Percentiles rank a stretch among this genome's conserved stretches.
These are phyloP conservation scores for Trematomus bernacchii DNA, from an alignment of 2,797 vertebrate genomes.

Conservation along the genomic window DNA sequence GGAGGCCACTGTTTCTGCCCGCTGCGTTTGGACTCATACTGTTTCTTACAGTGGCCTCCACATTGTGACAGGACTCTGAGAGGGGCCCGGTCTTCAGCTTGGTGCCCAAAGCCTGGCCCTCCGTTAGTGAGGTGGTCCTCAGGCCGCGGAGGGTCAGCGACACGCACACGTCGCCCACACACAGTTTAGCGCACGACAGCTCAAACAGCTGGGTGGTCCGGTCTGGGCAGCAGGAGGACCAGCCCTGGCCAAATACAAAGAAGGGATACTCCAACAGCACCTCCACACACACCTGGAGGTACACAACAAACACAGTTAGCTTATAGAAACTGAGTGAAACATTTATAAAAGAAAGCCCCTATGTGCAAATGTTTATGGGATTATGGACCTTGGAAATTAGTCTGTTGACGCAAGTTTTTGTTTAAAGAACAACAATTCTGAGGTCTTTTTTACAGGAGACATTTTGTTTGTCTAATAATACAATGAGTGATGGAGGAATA, in stretches of 20 bases:
- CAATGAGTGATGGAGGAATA: not conserved
- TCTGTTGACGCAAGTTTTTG: not conserved
- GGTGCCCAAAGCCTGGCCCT: constrained; percentile 82
- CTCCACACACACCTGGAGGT: constrained; percentile 95
- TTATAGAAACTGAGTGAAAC: not conserved
- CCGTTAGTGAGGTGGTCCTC: constrained; percentile 92
- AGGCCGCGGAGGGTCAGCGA: constrained; percentile 96
- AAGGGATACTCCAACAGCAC: constrained; percentile 99
- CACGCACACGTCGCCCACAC: constrained; percentile 98
- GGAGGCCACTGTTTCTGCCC: constrained; percentile 84
- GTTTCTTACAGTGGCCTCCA: constrained; percentile 59
- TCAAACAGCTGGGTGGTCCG: constrained; percentile 97
- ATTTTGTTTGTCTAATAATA: not conserved
- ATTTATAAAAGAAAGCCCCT: not conserved
- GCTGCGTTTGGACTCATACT: constrained; percentile 57
- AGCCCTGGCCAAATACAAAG: constrained; percentile 99
- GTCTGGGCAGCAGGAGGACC: constrained; percentile 98
- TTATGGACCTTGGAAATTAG: not conserved
- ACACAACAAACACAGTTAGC: constrained; percentile 33
- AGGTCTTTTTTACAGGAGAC: not conserved
- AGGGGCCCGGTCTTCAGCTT: constrained; percentile 60
- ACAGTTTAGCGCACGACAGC: constrained; percentile 97
- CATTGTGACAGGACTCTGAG: constrained; percentile 56
- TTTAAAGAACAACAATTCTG: not conserved
- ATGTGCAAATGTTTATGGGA: not conserved